Base-by-base conservation (phyloP, 2,888 invertebrate species). In the Oxytorus armatus region DNA sequence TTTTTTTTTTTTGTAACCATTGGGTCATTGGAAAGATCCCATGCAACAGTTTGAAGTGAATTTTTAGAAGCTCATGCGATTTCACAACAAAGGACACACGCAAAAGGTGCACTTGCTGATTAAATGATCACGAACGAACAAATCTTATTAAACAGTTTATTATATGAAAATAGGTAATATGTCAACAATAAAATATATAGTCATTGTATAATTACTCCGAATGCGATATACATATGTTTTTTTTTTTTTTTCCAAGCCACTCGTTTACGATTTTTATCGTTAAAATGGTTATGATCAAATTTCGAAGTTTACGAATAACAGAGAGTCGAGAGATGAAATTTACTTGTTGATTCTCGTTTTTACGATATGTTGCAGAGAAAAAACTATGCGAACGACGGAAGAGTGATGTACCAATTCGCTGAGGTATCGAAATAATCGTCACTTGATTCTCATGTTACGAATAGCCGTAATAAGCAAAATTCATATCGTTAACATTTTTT, bases 181-280 rank as follows among this genome's bases (percentile, higher is more conserved):
- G 70, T 81, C 75, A 83, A 83, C 84, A 84, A 82, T 83, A 82
- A 83, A 77, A 77, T 77, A n/a, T n/a, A 76, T 78, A 76, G 49
- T 81, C 66, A 80, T 83, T 79, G 63, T 76, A 77, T 75, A 75
- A 63, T 66, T 82, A 65, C 69, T 79, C 66, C 79, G 51, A 81
- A 78, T 79, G 68, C 63, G 65, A 73, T 73, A 59, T n/a, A 55
- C 86, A 83, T 69, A 36, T 61, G 11, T 84, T 14, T 55, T 63
- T 57, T 51, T 51, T 73, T 33, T 68, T 33, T 51, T 39, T 53
- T 66, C 73, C 61, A 66, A 51, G 82, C 65, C 79, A 79, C 77
- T 59, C 73, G 51, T 65, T 79, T 70, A 76, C 75, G 77, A 70
- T 76, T n/a, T n/a, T n/a, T 78, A 61, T 70, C 75, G 51, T 23